Conservation (phyloP, 2,113 vertebrate species). For the Narcine bancroftii region DNA sequence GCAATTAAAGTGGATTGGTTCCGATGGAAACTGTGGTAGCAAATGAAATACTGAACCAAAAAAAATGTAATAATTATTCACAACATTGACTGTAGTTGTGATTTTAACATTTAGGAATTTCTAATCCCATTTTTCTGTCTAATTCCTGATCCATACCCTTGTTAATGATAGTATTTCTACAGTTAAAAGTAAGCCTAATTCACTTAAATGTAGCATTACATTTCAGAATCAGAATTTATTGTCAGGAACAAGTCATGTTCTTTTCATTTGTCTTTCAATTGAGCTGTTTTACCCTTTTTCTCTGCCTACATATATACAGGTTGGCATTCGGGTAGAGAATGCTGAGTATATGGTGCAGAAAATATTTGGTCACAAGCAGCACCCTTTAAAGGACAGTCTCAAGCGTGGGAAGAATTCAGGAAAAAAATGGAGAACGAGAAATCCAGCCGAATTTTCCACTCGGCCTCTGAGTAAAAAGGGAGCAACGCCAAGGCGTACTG, state of each 20-base stretch:
- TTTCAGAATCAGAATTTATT: too few relatives aligned
- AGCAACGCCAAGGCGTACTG: neutral
- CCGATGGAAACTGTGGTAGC: too few relatives aligned
- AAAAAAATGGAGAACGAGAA: constrained; percentile 39
- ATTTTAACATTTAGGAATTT: neutral
- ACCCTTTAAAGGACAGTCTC: constrained; percentile 39
- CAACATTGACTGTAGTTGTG: neutral
- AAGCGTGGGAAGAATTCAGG: constrained; percentile 40
- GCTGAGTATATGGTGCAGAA: constrained; percentile 46
- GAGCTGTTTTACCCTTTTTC: neutral
- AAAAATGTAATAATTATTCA: too few relatives aligned
- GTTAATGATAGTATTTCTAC: neutral
- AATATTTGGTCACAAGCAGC: constrained; percentile 43
- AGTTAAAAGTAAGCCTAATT: neutral
- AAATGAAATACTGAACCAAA: too few relatives aligned
- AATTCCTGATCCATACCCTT: too few relatives aligned
- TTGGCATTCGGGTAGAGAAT: constrained; percentile 52
- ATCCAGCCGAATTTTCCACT: constrained; percentile 31
- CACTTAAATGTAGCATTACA: neutral
- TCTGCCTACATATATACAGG: constrained; percentile 41
- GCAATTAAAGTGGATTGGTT: neutral
- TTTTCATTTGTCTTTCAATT: neutral
- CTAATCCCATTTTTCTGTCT: neutral
- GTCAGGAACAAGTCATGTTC: too few relatives aligned
- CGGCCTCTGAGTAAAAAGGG: constrained; percentile 41